Evolutionary conservation across 2,797 vertebrate species (phyloP).

Genomic region (Sarcophilus harrisii): DNA sequence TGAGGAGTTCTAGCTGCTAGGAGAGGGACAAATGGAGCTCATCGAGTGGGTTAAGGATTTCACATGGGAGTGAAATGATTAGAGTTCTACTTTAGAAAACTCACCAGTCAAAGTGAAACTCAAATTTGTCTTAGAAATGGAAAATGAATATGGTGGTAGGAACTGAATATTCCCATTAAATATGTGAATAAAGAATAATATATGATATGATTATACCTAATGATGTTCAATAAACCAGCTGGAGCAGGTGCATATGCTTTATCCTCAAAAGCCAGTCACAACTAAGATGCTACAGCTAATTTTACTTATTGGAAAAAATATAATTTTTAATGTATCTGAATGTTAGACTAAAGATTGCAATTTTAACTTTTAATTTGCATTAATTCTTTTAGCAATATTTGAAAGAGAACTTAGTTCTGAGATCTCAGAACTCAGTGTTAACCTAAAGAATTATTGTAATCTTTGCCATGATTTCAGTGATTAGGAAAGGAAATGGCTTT

Average conservation of each 20-base stretch:
- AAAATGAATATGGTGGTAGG: slow-evolving; percentile 73
- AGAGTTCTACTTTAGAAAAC: background rate
- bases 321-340: slow-evolving; percentile 75
- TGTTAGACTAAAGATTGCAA: slow-evolving; percentile 79
- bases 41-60: background rate
- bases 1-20: background rate
- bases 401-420: slow-evolving; percentile 7
- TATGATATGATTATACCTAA: slow-evolving; percentile 75
- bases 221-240: slow-evolving; percentile 82
- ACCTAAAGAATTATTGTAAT: background rate
- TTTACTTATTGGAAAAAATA: slow-evolving; percentile 75
- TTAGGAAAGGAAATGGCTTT: background rate
- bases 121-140: slow-evolving; percentile 32
- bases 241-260: slow-evolving; percentile 79
- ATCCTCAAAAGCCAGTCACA: slow-evolving; percentile 70
- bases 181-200: slow-evolving; percentile 74
- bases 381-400: slow-evolving; percentile 71
- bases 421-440: slow-evolving; percentile 10
- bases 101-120: background rate
- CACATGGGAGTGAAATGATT: background rate
- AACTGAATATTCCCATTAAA: slow-evolving; percentile 74
- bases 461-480: slow-evolving; percentile 15
- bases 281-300: slow-evolving; percentile 69
- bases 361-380: slow-evolving; percentile 77
- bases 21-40: background rate